Percentiles rank a stretch among this genome's conserved stretches.
Conservation (phyloP, 1,140 invertebrate genomes). For the Cylas formicarius region DNA sequence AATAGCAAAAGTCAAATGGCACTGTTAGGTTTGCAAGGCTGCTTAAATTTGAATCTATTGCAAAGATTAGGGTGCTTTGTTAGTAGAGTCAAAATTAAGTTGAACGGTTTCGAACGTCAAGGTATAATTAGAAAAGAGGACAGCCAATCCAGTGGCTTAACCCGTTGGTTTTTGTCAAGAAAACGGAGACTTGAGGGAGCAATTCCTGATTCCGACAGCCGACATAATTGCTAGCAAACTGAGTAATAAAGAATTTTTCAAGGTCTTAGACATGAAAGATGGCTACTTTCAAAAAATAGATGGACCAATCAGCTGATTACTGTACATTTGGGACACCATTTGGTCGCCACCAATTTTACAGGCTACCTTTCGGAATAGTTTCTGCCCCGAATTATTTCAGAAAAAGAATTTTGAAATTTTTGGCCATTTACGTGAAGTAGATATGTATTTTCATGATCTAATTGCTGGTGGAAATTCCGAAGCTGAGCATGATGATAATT, state of each 20-base stretch:
- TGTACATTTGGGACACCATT: conserved; percentile 21
- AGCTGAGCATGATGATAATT: conserved; percentile 31
- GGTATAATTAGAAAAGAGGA: too few relatives aligned
- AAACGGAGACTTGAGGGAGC: too few relatives aligned
- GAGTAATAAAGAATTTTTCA: conserved; percentile 23
- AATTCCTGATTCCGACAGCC: conserved; percentile 28
- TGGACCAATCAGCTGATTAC: conserved; percentile 22
- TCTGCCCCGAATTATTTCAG: conserved; percentile 32
- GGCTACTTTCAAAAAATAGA: conserved; percentile 26
- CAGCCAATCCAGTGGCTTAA: too few relatives aligned
- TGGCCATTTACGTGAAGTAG: conserved; percentile 29
- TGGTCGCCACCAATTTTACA: conserved; percentile 26
- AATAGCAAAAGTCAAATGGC: too few relatives aligned
- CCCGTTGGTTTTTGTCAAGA: too few relatives aligned
- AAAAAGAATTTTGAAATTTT: conserved; percentile 26
- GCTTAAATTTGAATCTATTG: too few relatives aligned
- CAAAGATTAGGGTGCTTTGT: too few relatives aligned
- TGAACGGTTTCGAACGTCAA: too few relatives aligned
- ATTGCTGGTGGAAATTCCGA: conserved; percentile 26
- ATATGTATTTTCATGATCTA: conserved; percentile 35
- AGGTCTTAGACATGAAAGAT: conserved; percentile 27
- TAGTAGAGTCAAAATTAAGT: too few relatives aligned
- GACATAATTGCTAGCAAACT: conserved; percentile 22
- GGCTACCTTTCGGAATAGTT: conserved; percentile 28
- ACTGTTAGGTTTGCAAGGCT: too few relatives aligned